Conservation (phyloP, 2,888 invertebrate genomes). For the Cremastobaeus sp. region DNA sequence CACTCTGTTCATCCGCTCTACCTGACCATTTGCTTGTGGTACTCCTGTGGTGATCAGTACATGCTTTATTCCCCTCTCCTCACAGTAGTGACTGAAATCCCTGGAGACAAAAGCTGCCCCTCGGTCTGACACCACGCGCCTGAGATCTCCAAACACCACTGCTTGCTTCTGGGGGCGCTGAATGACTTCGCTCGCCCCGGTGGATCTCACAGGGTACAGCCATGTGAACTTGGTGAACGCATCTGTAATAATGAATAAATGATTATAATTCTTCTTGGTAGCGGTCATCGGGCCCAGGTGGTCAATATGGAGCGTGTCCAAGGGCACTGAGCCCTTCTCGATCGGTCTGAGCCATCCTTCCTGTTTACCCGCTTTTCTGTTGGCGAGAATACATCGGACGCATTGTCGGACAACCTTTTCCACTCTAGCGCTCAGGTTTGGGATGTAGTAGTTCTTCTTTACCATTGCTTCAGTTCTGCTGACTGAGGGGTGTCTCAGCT, state of each 20-base stretch:
- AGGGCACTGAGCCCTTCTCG: slow-evolving; percentile 1
- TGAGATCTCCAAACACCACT: slow-evolving; percentile 50
- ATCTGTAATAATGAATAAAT: slow-evolving; percentile 19
- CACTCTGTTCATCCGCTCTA: not conserved
- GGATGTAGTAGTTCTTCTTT: slow-evolving; percentile 33
- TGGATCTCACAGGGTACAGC: slow-evolving; percentile 40
- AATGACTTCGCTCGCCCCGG: slow-evolving; percentile 62
- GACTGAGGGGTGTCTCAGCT: no score
- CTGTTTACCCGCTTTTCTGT: slow-evolving; percentile 62
- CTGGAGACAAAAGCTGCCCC: slow-evolving; percentile 55
- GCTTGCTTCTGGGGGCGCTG: slow-evolving; percentile 52
- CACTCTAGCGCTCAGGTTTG: slow-evolving; percentile 9
- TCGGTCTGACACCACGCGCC: slow-evolving; percentile 35
- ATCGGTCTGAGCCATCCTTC: slow-evolving; percentile 58
- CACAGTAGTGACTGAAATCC: slow-evolving; percentile 25
- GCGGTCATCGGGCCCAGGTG: not conserved
- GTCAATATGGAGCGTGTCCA: slow-evolving; percentile 4
- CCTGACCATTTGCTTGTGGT: slow-evolving; percentile 5
- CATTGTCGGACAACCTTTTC: slow-evolving; percentile 35
- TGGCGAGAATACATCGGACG: slow-evolving; percentile 5
- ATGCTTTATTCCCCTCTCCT: slow-evolving; percentile 18
- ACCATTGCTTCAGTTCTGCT: slow-evolving; percentile 29
- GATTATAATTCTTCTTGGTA: slow-evolving; percentile 53
- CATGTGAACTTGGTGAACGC: slow-evolving; percentile 23
- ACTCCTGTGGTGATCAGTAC: slow-evolving; percentile 19